These are phyloP conservation scores for Denticeps clupeoides DNA, from an alignment of 2,797 vertebrate species.

Conservation along the genomic window DNA sequence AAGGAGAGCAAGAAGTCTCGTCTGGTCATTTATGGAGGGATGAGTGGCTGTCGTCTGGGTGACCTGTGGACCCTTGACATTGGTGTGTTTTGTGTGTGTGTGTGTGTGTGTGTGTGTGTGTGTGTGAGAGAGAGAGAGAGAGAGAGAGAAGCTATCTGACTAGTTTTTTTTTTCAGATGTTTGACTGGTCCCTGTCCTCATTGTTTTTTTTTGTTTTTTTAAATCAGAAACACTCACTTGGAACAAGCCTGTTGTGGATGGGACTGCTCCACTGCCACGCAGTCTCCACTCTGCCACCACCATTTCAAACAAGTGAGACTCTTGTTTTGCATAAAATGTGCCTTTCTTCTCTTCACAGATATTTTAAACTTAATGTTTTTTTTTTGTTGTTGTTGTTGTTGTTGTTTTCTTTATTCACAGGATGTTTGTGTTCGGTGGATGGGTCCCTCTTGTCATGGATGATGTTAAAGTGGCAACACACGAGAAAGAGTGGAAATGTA, in stretches of 20 bases:
- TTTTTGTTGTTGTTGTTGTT: not conserved
- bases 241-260: conserved; percentile 81
- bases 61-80: conserved; percentile 93
- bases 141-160: too few relatives aligned
- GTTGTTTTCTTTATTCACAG: conserved; percentile 34
- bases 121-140: too few relatives aligned
- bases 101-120: too few relatives aligned
- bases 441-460: conserved; percentile 89
- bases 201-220: too few relatives aligned
- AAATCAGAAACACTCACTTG: conserved; percentile 86
- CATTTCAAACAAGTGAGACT: conserved; percentile 84
- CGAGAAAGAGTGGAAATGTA: conserved; percentile 97
- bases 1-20: conserved; percentile 77
- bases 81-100: too few relatives aligned
- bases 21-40: conserved; percentile 86
- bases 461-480: conserved; percentile 96
- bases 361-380: too few relatives aligned
- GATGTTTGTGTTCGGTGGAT: conserved; percentile 88
- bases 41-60: conserved; percentile 90
- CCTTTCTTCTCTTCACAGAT: too few relatives aligned
- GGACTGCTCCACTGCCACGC: conserved; percentile 79
- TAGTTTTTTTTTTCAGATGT: too few relatives aligned
- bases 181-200: too few relatives aligned
- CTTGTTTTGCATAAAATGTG: not conserved
- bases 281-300: conserved; percentile 90